A percentile compares a stretch with the other conserved stretches of the same genome.
These are phyloP conservation scores for Chrysolina oricalcia DNA, from an alignment of 2,888 invertebrate genomes.

Conservation along the genomic window DNA sequence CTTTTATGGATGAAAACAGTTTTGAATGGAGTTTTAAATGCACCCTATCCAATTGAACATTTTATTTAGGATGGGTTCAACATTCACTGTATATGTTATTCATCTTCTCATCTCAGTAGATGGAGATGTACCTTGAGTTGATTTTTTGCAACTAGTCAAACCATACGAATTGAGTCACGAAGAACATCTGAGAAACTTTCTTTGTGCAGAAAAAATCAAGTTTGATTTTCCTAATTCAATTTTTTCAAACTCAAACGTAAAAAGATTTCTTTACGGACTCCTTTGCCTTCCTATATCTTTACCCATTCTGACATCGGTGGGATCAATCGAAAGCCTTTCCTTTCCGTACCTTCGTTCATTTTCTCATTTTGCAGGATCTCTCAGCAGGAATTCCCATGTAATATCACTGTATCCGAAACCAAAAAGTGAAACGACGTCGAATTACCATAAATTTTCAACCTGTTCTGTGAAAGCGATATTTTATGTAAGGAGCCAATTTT, in stretches of 20 bases:
- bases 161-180: neutral
- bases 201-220: neutral
- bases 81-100: too few species aligned
- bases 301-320: conserved; percentile 31
- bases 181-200: neutral
- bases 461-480: conserved; percentile 43
- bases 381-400: conserved; percentile 53
- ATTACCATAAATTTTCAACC: conserved; percentile 50
- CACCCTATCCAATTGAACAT: too few species aligned
- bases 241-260: neutral
- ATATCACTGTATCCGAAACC: conserved; percentile 47
- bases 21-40: too few species aligned
- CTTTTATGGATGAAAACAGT: too few species aligned
- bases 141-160: neutral
- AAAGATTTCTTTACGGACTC: conserved; percentile 6
- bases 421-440: conserved; percentile 50
- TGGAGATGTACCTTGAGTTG: too few species aligned
- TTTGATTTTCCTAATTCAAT: conserved; percentile 1
- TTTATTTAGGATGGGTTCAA: too few species aligned
- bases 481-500: conserved; percentile 44
- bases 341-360: conserved; percentile 38
- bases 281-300: conserved; percentile 4
- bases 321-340: conserved; percentile 39
- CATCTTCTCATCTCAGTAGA: too few species aligned
- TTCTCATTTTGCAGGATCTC: conserved; percentile 41